Evolutionary conservation across 37 sponge, comb jelly and placozoan species (phyloP), one percentile per base, ranked within the genome.

Genomic region (Trichoplax adhaerens): DNA sequence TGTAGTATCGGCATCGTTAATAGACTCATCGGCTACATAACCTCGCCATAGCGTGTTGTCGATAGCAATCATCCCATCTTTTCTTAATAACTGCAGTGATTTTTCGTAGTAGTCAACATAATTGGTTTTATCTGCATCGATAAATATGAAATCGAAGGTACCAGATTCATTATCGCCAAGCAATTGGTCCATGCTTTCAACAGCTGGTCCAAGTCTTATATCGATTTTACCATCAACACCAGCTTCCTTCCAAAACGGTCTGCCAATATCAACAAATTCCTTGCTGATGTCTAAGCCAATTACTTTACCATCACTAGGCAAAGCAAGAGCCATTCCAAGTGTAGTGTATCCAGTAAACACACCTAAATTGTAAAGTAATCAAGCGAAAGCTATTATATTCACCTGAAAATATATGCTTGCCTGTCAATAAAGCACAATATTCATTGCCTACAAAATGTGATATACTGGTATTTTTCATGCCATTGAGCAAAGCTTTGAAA

Each of bases 41-140:
- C 90, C 90, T 68, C 56, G 1, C 90, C 86, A 91, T 12, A 91
- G 73, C 1, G 79, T 85, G 70, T 91, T 91, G 62, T 91, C 93
- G 4, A 91, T 72, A 1, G 86, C 85, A 8, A 88, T 61, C 64
- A 91, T 48, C 4, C 93, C 93, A 6, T 89, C 93, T 1, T 56
- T 52, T 5, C 93, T 72, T 53, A 91, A 65, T 66, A 91, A 74
- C 61, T 73, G 56, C 6, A 77, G 46, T 2, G 79, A 79, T 52
- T 77, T 54, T 49, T 85, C 81, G 50, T 63, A 82, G 58, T 91
- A 91, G 47, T 57, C 69, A 0, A 54, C 59, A 55, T 88, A 88
- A 55, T 80, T 84, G 8, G 4, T 29, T 56, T 91, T 91, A 69
- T 85, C 86, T 5, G 93, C 93, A 70, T 91, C 93, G 12, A 91